phyloP scores from a whole-genome alignment of 2,888 invertebrate genomes.

The Entomobrya multifasciata region DNA sequence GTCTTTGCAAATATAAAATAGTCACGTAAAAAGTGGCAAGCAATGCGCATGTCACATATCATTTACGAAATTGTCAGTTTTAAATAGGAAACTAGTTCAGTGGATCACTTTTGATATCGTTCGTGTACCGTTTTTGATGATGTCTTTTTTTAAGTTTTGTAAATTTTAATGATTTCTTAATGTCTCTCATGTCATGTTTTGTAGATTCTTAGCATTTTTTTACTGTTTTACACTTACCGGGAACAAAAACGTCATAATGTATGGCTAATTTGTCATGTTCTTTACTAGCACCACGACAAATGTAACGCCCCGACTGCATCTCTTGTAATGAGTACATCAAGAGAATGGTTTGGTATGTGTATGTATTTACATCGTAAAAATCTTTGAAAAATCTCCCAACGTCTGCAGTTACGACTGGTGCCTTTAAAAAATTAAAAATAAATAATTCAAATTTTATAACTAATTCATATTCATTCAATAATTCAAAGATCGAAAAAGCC shows the following conservation, averaged over 20 bases:
- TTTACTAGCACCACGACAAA: conserved; percentile 75
- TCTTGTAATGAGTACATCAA: conserved; percentile 73
- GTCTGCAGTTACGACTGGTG: conserved; percentile 75
- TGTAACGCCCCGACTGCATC: conserved; percentile 75
- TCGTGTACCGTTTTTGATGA: conserved; percentile 10
- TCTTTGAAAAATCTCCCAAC: conserved; percentile 75
- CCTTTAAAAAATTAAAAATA: conserved; percentile 43
- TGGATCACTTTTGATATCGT: conserved; percentile 54
- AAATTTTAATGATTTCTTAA: conserved; percentile 9
- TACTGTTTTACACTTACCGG: conserved; percentile 65
- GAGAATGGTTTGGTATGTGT: conserved; percentile 74
- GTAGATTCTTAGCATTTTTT: not conserved
- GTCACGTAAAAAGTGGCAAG: conserved; percentile 58
- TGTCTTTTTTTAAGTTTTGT: not conserved
- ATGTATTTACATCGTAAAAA: conserved; percentile 75
- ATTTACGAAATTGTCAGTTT: conserved; percentile 64
- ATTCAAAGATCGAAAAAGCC: no score
- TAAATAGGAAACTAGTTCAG: conserved; percentile 67
- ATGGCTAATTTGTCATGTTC: conserved; percentile 71
- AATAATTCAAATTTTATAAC: not conserved
- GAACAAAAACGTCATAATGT: conserved; percentile 75
- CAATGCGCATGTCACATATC: conserved; percentile 60
- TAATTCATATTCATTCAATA: not conserved
- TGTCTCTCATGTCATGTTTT: not conserved
- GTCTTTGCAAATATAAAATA: conserved; percentile 5